A percentile compares a stretch with the other conserved stretches of the same genome.
Evolutionary conservation across 2,113 vertebrate species (phyloP).

Genomic region (Crocuta crocuta): DNA sequence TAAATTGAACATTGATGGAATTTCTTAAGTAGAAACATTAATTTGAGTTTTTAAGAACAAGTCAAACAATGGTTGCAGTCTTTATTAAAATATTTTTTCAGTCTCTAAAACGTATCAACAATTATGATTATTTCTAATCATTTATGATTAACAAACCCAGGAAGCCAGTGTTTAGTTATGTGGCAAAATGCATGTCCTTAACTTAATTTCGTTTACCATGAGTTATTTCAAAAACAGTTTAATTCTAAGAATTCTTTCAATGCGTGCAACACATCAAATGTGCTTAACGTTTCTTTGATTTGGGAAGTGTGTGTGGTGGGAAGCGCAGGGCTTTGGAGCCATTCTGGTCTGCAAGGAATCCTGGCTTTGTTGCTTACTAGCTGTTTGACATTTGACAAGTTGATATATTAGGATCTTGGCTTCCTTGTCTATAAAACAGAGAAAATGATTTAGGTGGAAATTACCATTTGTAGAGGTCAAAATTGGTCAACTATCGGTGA

Average conservation of each 20-base stretch:
- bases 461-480: constrained; percentile 32
- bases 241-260: background rate
- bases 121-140: constrained; percentile 53
- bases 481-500: constrained; percentile 21
- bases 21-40: constrained; percentile 50
- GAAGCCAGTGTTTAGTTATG: constrained; percentile 22
- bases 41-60: constrained; percentile 40
- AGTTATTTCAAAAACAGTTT: constrained; percentile 20
- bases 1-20: constrained; percentile 47
- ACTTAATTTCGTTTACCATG: background rate
- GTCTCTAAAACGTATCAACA: background rate
- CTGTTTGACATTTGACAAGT: constrained; percentile 36
- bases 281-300: background rate
- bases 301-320: background rate
- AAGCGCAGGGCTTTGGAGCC: background rate
- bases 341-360: constrained; percentile 7
- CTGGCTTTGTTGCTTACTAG: background rate
- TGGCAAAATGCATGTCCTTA: background rate
- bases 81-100: constrained; percentile 27
- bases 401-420: background rate
- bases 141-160: background rate
- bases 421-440: constrained; percentile 30
- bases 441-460: constrained; percentile 3
- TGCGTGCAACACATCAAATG: background rate
- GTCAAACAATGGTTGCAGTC: constrained; percentile 21